Evolutionary conservation across 2,888 invertebrate species (phyloP).

Genomic region (Synergus gifuensis): DNA sequence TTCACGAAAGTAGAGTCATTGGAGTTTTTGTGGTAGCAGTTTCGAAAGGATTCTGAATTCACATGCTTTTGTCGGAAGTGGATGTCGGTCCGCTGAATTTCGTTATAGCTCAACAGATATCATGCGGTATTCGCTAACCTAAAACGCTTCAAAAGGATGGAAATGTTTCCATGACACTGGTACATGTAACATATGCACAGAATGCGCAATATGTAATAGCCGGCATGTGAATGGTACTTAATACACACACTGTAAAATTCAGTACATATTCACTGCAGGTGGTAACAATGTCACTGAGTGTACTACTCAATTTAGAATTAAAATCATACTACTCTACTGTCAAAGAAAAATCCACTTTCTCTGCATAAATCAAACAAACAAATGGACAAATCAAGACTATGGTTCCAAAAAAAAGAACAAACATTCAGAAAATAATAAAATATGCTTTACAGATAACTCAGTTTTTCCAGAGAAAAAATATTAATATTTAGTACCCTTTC

Average conservation of each 20-base stretch:
- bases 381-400: no score
- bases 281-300: not conserved
- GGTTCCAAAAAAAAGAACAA: no score
- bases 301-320: not conserved
- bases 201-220: constrained; percentile 29
- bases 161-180: constrained; percentile 20
- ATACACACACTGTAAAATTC: constrained; percentile 34
- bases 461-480: no score
- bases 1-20: not conserved
- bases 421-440: no score
- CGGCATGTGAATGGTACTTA: constrained; percentile 32
- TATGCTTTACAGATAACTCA: no score
- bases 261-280: constrained; percentile 27
- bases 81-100: constrained; percentile 9
- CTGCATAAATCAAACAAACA: not conserved
- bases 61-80: constrained; percentile 27
- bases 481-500: no score
- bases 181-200: constrained; percentile 17
- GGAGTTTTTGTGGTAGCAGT: not conserved
- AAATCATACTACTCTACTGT: not conserved
- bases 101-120: constrained; percentile 26
- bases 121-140: constrained; percentile 4
- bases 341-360: not conserved
- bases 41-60: constrained; percentile 23
- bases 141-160: constrained; percentile 28